These are phyloP conservation scores for Amiota minor DNA, from an alignment of 2,888 invertebrate genomes.

Conservation along the genomic window DNA sequence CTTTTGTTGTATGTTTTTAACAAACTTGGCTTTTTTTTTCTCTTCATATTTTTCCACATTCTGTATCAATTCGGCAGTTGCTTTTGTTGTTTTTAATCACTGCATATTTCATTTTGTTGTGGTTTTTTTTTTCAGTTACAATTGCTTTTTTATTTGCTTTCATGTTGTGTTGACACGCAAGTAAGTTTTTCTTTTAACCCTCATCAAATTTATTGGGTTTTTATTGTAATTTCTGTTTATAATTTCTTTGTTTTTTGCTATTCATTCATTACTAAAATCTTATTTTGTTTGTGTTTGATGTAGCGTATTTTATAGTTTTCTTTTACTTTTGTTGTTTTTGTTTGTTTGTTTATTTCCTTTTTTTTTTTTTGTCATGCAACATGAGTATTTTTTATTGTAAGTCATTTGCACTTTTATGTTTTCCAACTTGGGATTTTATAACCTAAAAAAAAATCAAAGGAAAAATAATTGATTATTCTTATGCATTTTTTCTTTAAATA, in stretches of 20 bases:
- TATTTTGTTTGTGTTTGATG: too few relatives aligned
- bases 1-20: conserved; percentile 31
- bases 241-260: not conserved
- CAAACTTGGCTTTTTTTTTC: conserved; percentile 30
- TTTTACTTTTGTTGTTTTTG: not conserved
- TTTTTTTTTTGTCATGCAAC: conserved; percentile 11
- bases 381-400: conserved; percentile 4
- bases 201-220: not conserved
- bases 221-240: conserved; percentile 3
- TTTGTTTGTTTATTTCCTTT: not conserved
- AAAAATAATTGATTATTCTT: too few relatives aligned
- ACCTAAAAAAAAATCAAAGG: too few relatives aligned
- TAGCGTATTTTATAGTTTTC: not conserved
- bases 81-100: conserved; percentile 30
- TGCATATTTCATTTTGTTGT: conserved; percentile 36
- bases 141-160: conserved; percentile 43
- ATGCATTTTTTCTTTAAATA: too few relatives aligned
- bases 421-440: not conserved
- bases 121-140: conserved; percentile 31
- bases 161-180: conserved; percentile 57
- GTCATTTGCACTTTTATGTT: not conserved
- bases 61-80: conserved; percentile 7
- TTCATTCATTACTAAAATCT: not conserved
- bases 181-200: not conserved
- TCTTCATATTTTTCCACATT: conserved; percentile 25